Conservation (phyloP, 2,888 invertebrate species). For the Trichogramma evanescens region DNA sequence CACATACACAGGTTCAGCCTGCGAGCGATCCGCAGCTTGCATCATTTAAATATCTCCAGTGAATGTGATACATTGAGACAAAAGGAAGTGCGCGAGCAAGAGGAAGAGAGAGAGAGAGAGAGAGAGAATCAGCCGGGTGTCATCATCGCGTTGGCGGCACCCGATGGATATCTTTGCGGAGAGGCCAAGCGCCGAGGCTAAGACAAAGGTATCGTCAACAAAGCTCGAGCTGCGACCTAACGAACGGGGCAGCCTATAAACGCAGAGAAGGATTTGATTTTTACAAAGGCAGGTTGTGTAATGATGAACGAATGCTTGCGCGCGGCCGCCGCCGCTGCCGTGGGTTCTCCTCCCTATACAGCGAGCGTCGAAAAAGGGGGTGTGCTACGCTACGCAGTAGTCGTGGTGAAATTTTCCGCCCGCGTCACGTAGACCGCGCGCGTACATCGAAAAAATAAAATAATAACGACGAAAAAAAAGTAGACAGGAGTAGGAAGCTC, state of each 20-base stretch:
- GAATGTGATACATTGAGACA: not conserved
- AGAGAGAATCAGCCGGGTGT: not conserved
- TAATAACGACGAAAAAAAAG: no score
- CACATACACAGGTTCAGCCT: not conserved
- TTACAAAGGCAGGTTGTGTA: no score
- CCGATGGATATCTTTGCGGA: constrained; percentile 17
- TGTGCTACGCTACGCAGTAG: no score
- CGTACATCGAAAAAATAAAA: no score
- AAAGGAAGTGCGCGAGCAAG: not conserved
- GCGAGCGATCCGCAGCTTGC: not conserved
- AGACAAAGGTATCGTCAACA: constrained; percentile 13
- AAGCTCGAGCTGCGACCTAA: not conserved
- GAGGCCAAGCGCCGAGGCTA: constrained; percentile 16
- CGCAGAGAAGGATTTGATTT: no score
- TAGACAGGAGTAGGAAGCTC: no score
- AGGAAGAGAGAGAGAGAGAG: not conserved
- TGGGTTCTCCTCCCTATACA: no score
- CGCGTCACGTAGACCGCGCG: no score
- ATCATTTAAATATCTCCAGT: not conserved
- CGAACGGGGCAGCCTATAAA: not conserved
- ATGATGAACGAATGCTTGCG: no score
- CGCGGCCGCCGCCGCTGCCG: no score
- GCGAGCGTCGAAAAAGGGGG: no score
- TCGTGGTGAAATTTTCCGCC: no score
- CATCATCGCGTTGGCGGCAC: constrained; percentile 14